Conservation (phyloP, 2,113 vertebrate genomes). For the Corythoichthys intestinalis region DNA sequence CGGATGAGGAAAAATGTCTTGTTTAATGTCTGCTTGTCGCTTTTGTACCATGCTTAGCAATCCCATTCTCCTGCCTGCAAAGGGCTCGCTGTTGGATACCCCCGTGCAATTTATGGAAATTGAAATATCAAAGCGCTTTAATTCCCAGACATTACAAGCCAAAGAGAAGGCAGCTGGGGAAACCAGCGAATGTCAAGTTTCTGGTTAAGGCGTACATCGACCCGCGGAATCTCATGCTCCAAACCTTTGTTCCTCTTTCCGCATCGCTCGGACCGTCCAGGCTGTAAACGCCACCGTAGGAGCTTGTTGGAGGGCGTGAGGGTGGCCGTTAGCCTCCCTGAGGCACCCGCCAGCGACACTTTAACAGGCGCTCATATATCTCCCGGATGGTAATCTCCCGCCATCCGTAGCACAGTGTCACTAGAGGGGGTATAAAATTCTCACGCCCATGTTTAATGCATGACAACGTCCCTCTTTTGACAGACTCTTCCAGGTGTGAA, state of each 20-base stretch:
- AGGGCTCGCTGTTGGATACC: conserved; percentile 45
- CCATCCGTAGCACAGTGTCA: conserved; percentile 34
- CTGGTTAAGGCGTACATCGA: conserved; percentile 46
- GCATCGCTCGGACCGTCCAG: background rate
- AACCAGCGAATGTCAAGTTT: background rate
- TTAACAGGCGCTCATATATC: conserved; percentile 29
- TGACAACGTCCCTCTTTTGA: conserved; percentile 43
- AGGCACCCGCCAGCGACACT: conserved; percentile 27
- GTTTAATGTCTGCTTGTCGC: conserved; percentile 41
- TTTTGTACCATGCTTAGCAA: conserved; percentile 40
- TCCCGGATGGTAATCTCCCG: conserved; percentile 17
- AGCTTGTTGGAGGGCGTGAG: background rate
- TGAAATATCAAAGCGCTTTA: conserved; percentile 61
- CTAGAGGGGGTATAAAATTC: conserved; percentile 35
- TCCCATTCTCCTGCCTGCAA: conserved; percentile 51
- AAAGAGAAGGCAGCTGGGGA: conserved; percentile 5
- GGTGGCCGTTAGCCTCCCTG: background rate
- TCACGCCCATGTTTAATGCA: conserved; percentile 49
- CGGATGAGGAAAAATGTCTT: conserved; percentile 23
- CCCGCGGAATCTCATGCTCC: conserved; percentile 5
- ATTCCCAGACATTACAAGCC: conserved; percentile 45
- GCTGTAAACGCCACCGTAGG: background rate
- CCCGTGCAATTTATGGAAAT: conserved; percentile 63
- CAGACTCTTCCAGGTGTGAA: conserved; percentile 52
- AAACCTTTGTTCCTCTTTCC: background rate